Percentiles rank a stretch among this genome's conserved stretches.
phyloP scores from a whole-genome alignment of 2,888 invertebrate species.

The Cataglyphis cursor region DNA sequence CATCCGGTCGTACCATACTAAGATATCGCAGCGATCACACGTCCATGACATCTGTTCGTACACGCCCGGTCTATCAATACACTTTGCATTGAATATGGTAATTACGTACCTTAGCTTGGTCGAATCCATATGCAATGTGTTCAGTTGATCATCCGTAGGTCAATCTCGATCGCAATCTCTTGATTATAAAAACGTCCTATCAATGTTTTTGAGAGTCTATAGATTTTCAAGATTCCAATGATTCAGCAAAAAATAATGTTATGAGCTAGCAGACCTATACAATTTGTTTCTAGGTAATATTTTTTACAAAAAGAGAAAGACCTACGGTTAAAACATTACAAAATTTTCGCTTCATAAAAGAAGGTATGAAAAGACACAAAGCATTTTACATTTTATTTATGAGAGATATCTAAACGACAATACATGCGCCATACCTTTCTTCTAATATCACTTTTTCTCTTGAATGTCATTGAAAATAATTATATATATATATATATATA shows the following conservation, averaged over 20 bases:
- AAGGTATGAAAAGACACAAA: neutral
- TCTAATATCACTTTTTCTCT: neutral
- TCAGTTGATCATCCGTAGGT: neutral
- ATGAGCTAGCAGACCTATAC: neutral
- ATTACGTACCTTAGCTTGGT: conserved; percentile 70
- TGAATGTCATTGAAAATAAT: neutral
- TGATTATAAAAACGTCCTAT: neutral
- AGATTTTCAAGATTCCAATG: neutral
- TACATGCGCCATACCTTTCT: neutral
- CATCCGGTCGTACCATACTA: no score
- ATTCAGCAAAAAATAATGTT: neutral
- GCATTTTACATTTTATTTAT: neutral
- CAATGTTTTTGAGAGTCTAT: neutral
- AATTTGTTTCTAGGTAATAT: neutral
- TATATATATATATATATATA: neutral
- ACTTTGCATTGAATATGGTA: conserved; percentile 82
- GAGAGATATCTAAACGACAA: neutral
- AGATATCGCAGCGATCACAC: conserved; percentile 73
- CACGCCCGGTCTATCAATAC: conserved; percentile 64
- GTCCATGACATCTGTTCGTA: conserved; percentile 81
- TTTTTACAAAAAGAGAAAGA: neutral
- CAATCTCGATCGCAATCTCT: neutral
- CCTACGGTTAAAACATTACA: neutral
- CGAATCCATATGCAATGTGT: conserved; percentile 75
- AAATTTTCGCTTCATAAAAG: no score